phyloP scores from a whole-genome alignment of 2,113 vertebrate genomes.

The Malurus alboscapulatus region DNA sequence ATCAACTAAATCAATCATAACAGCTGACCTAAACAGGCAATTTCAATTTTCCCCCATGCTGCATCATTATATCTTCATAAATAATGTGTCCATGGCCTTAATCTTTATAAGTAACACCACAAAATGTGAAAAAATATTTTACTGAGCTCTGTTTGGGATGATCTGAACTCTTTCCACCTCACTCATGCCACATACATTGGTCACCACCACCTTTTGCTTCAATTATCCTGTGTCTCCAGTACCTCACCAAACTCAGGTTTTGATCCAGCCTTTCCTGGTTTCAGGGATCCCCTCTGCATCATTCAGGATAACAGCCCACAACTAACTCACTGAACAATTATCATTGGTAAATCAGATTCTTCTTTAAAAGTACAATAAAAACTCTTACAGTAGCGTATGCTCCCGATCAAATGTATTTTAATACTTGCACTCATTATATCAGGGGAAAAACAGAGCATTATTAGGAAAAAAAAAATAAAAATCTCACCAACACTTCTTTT shows the following conservation, averaged over 20 bases:
- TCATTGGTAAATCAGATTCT: neutral
- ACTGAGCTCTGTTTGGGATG: neutral
- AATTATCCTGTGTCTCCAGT: neutral
- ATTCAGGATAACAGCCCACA: neutral
- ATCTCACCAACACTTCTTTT: neutral
- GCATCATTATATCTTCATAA: neutral
- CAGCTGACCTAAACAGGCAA: neutral
- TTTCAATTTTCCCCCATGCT: neutral
- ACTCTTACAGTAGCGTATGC: neutral
- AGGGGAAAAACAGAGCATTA: neutral
- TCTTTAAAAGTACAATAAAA: neutral
- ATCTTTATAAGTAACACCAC: neutral
- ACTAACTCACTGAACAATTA: neutral
- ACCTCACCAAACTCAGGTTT: neutral
- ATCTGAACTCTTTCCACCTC: neutral
- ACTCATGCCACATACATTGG: neutral
- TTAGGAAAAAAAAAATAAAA: neutral
- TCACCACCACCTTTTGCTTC: neutral
- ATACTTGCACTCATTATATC: neutral
- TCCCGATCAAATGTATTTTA: neutral
- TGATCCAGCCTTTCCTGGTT: neutral
- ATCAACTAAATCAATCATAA: neutral
- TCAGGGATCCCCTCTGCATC: neutral
- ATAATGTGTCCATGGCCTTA: neutral
- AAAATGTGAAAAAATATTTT: neutral